Conservation (phyloP, 2,797 vertebrate species). For the Microctenopoma steveboyesi region DNA sequence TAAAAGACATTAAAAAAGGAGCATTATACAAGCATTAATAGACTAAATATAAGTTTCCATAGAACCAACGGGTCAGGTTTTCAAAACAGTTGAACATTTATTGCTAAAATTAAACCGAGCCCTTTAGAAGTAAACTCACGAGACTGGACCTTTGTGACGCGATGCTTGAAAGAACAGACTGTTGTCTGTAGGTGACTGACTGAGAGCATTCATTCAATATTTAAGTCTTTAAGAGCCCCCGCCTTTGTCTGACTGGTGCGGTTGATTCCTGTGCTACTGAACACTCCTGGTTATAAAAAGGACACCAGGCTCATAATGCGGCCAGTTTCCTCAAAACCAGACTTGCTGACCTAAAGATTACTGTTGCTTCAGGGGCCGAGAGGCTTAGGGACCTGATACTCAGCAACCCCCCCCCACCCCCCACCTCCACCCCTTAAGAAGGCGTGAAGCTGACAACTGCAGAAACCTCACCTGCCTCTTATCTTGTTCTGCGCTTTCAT, state of each 20-base stretch:
- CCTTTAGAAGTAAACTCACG: not conserved
- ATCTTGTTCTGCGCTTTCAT: constrained; percentile 33
- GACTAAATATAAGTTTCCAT: no score
- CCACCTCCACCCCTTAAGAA: not conserved
- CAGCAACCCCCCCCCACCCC: constrained; percentile 22
- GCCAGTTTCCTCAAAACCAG: constrained; percentile 21
- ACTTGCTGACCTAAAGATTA: constrained; percentile 55
- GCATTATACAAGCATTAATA: no score
- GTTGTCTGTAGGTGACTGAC: not conserved
- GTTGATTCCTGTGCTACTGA: not conserved
- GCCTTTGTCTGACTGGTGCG: not conserved
- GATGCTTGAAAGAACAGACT: not conserved
- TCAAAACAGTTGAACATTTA: not conserved
- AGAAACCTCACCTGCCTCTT: constrained; percentile 14
- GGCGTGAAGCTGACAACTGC: constrained; percentile 38
- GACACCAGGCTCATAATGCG: no score
- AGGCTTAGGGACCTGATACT: constrained; percentile 44
- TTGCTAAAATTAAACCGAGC: no score
- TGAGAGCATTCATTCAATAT: not conserved
- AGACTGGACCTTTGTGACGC: not conserved
- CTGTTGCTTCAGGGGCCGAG: constrained; percentile 30
- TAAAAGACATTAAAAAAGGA: no score
- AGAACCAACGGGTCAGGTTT: no score
- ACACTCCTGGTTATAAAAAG: not conserved
- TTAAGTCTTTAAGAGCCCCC: not conserved